These are phyloP conservation scores for Atta colombica DNA, from an alignment of 1,140 invertebrate species.

Conservation along the genomic window DNA sequence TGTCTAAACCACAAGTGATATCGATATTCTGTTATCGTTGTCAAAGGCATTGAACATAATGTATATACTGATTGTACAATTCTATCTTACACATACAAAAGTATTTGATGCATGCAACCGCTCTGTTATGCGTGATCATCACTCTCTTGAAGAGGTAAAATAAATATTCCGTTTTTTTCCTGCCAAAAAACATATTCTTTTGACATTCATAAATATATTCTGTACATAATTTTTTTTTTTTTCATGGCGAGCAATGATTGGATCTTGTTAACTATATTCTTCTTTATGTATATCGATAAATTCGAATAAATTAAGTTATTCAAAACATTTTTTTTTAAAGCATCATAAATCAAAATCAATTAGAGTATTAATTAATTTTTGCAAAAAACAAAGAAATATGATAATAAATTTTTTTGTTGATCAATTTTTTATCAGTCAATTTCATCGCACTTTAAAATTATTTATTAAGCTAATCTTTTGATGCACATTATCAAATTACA, in stretches of 20 bases:
- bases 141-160: slow-evolving; percentile 63
- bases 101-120: background rate
- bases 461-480: no score
- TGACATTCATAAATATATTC: background rate
- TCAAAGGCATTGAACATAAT: background rate
- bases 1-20: background rate
- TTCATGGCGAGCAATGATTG: background rate
- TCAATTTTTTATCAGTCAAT: background rate
- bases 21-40: slow-evolving; percentile 7
- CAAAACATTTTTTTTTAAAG: background rate
- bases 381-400: background rate
- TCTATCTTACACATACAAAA: slow-evolving; percentile 38
- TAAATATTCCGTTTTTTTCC: background rate
- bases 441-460: background rate
- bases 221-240: background rate
- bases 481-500: no score
- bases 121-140: slow-evolving; percentile 67
- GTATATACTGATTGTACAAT: background rate
- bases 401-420: background rate
- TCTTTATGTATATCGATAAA: background rate
- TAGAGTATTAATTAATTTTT: slow-evolving; percentile 4
- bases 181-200: slow-evolving; percentile 1
- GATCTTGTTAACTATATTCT: background rate
- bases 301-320: background rate
- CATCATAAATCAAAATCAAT: background rate